Percentiles rank a stretch among this genome's conserved stretches.
These are phyloP conservation scores for Bombylius major DNA, from an alignment of 2,888 invertebrate species.

Conservation along the genomic window DNA sequence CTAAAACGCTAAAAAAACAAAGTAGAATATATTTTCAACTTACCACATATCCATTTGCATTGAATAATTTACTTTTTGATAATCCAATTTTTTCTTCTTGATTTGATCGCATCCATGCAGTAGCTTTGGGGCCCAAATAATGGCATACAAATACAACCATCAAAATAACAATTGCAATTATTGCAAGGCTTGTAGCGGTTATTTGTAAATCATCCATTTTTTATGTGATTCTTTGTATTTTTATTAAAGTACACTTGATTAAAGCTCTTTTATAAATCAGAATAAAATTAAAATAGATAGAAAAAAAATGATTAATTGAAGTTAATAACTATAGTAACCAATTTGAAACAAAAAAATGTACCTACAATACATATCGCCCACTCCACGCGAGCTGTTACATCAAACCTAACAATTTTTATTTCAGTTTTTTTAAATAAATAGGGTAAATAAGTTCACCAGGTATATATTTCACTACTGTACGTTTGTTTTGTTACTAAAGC, in stretches of 20 bases:
- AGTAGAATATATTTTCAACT: slow-evolving; percentile 20
- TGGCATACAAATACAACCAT: slow-evolving; percentile 30
- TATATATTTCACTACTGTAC: too few relatives aligned
- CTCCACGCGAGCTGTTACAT: too few relatives aligned
- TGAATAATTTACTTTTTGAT: slow-evolving; percentile 40
- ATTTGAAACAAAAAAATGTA: too few relatives aligned
- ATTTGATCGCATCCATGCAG: slow-evolving; percentile 34
- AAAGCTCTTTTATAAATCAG: background rate
- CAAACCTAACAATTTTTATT: too few relatives aligned
- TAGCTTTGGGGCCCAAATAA: slow-evolving; percentile 30
- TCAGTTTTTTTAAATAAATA: too few relatives aligned
- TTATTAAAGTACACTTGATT: background rate
- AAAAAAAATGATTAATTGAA: too few relatives aligned
- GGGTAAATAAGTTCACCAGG: too few relatives aligned
- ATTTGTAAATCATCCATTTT: slow-evolving; percentile 26
- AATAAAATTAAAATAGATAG: too few relatives aligned
- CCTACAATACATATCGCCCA: too few relatives aligned
- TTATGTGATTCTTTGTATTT: background rate
- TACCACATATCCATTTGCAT: slow-evolving; percentile 55
- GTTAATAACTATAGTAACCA: too few relatives aligned
- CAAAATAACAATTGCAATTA: slow-evolving; percentile 28
- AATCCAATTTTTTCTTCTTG: slow-evolving; percentile 37
- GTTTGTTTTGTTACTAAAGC: too few relatives aligned
- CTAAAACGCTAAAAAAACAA: too few relatives aligned
- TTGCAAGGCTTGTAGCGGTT: slow-evolving; percentile 26